phyloP scores from a whole-genome alignment of 2,797 vertebrate species.

The Hypotaenidia philippensis region DNA sequence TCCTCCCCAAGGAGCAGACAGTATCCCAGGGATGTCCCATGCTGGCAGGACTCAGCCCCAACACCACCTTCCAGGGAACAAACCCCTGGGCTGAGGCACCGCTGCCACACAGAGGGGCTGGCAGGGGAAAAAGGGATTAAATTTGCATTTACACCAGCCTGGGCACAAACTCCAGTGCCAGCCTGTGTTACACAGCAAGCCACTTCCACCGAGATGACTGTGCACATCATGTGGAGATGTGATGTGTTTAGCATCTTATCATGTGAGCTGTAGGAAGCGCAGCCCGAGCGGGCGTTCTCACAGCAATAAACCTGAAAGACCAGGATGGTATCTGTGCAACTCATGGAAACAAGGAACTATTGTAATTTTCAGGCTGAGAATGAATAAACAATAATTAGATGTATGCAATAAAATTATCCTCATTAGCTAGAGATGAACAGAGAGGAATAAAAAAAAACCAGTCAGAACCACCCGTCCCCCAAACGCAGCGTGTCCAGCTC shows the following conservation, averaged over 20 bases:
- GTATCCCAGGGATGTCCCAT: neutral
- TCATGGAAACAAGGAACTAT: neutral
- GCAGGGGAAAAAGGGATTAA: neutral
- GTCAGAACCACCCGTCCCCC: neutral
- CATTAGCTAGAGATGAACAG: slow-evolving; percentile 2
- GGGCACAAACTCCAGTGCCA: no score
- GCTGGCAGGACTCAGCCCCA: neutral
- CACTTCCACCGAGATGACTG: neutral
- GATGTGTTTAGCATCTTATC: neutral
- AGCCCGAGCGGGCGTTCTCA: neutral
- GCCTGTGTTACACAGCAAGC: neutral
- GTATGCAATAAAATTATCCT: neutral
- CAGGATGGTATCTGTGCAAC: neutral
- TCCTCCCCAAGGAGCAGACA: neutral
- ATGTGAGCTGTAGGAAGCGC: neutral
- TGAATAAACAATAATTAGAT: slow-evolving; percentile 54
- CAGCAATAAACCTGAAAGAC: slow-evolving; percentile 47
- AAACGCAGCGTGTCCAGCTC: neutral
- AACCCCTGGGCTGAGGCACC: neutral
- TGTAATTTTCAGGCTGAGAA: neutral
- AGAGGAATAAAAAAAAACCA: neutral
- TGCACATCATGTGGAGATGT: neutral
- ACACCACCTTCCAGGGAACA: neutral
- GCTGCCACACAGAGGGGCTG: fast-evolving
- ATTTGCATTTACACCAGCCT: fast-evolving